Evolutionary conservation across 2,797 vertebrate genomes (phyloP), one percentile per base, ranked within the genome.

Genomic region (Coreius guichenoti): DNA sequence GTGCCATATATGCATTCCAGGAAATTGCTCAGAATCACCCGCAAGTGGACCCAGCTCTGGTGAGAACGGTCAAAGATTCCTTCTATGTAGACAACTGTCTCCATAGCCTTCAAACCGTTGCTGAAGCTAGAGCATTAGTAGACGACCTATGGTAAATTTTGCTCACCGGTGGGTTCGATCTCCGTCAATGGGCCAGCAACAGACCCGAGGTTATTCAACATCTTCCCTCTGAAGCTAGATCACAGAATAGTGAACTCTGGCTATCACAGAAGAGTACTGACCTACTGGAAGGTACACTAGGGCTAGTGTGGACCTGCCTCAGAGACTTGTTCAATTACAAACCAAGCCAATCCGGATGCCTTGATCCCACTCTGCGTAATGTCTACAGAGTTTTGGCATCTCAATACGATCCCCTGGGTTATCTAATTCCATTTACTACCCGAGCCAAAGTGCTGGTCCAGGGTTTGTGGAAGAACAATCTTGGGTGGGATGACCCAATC

Each of bases 31-130:
- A 31, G 31, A 31, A 31, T 31, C 31, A 31, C 31, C 31, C 31
- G 31, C 31, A 31, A 31, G 31, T 31, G 31, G 31, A 31, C 31
- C 31, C 31, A 31, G 31, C 31, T 31, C 31, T 31, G 31, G 31
- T 31, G 31, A 31, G 31, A 31, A 31, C 31, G 3, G 31, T 31
- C 31, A 31, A 31, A 31, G 31, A 31, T 73, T 78, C 13, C 8
- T 61, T 61, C 23, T 78, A 56, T 36, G 49, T 78, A 13, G 77
- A 65, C 23, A 77, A 77, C 45, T 76, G 45, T n/a, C 82, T 83
- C 13, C 72, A 83, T 63, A 65, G 72, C 39, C 58, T 63, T 45
- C 11, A 31, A 58, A 75, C 56, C 36, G 17, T n/a, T 54, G 31
- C 36, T 43, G 61, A 65, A 77, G 82, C 82, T 29, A 80, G 58